phyloP scores from a whole-genome alignment of 2,888 invertebrate genomes.

The Brachypterus glaber region DNA sequence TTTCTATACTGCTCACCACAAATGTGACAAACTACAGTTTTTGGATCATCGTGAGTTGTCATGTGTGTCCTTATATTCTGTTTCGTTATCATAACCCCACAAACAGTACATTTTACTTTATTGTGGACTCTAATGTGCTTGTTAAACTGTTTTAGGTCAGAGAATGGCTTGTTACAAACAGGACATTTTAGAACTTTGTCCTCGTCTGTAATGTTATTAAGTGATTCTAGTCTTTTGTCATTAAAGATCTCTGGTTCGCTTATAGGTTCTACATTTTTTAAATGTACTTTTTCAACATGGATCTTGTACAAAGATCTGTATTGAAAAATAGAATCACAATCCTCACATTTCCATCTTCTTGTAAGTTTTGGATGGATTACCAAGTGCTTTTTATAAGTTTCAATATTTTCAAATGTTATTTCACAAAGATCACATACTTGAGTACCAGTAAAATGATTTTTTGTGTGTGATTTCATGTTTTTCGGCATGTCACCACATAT shows the following conservation, averaged over 20 bases:
- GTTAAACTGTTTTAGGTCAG: slow-evolving; percentile 10
- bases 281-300: slow-evolving; percentile 7
- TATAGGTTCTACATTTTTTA: not conserved
- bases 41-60: slow-evolving; percentile 27
- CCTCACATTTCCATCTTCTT: slow-evolving; percentile 5
- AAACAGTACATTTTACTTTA: slow-evolving; percentile 29
- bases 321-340: slow-evolving; percentile 9
- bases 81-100: slow-evolving; percentile 26
- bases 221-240: too few relatives aligned
- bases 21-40: slow-evolving; percentile 31
- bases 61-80: slow-evolving; percentile 31
- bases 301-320: slow-evolving; percentile 11
- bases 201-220: too few relatives aligned
- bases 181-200: slow-evolving; percentile 10
- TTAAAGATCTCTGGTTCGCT: not conserved
- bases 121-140: slow-evolving; percentile 28
- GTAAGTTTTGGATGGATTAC: too few relatives aligned
- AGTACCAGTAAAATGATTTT: too few relatives aligned
- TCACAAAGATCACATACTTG: too few relatives aligned
- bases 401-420: too few relatives aligned
- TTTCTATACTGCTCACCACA: slow-evolving; percentile 31
- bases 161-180: slow-evolving; percentile 18
- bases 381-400: too few relatives aligned
- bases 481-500: too few relatives aligned
- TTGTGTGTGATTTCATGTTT: too few relatives aligned